A percentile compares a stretch with the other conserved stretches of the same genome.
phyloP scores from a whole-genome alignment of 2,888 invertebrate species.

The Laothoe populi region DNA sequence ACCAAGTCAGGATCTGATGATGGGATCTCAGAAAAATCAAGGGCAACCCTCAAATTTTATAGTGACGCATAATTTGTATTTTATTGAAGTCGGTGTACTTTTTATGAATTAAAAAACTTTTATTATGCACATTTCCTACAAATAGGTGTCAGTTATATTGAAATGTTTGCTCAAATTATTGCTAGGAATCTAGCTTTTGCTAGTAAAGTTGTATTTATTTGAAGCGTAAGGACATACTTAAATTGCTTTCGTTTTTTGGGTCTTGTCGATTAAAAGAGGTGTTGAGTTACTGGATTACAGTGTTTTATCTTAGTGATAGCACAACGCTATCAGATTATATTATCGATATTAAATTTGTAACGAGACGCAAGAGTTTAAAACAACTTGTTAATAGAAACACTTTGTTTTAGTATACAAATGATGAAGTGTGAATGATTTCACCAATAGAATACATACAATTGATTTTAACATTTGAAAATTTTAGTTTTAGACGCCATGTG shows the following conservation, averaged over 20 bases:
- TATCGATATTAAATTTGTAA: slow-evolving; percentile 56
- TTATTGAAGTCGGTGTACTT: too few species aligned
- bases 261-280: slow-evolving; percentile 53
- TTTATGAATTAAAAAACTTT: too few species aligned
- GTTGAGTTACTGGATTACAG: slow-evolving; percentile 55
- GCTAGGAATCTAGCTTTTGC: background rate
- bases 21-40: too few species aligned
- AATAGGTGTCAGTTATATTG: too few species aligned
- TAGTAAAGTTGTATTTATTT: too few species aligned
- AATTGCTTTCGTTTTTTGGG: slow-evolving; percentile 38
- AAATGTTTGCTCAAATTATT: too few species aligned
- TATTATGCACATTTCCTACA: too few species aligned
- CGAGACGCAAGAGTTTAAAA: slow-evolving; percentile 46
- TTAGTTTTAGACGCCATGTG: background rate
- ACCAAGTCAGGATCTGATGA: too few species aligned
- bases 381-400: slow-evolving; percentile 35
- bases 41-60: too few species aligned
- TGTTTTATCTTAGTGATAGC: slow-evolving; percentile 54
- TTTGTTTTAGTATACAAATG: slow-evolving; percentile 21
- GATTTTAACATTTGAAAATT: too few species aligned
- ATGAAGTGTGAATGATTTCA: background rate
- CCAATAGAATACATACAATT: background rate
- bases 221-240: slow-evolving; percentile 31
- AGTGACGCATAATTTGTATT: too few species aligned
- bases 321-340: slow-evolving; percentile 52